Conservation (phyloP, 2,797 vertebrate species). For the Manis javanica region DNA sequence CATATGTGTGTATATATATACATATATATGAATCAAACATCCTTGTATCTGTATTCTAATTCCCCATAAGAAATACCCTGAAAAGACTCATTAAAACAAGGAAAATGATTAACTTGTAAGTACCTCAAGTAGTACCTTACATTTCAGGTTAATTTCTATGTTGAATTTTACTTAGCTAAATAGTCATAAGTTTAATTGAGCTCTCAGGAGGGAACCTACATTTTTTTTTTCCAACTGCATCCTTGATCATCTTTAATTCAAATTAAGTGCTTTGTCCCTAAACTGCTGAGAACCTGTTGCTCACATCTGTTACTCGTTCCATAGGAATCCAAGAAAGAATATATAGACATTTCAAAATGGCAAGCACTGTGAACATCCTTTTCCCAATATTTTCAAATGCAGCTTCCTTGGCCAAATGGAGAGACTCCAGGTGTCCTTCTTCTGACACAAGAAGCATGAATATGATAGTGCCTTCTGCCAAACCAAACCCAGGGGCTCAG, state of each 20-base stretch:
- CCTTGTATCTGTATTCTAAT: not conserved
- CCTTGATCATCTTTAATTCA: not conserved
- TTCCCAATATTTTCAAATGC: not conserved
- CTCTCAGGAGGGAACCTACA: not conserved
- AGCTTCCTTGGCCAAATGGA: not conserved
- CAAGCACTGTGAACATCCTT: not conserved
- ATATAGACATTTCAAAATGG: not conserved
- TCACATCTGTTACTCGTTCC: not conserved
- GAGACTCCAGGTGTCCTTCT: not conserved
- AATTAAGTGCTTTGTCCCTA: not conserved
- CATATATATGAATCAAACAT: not conserved
- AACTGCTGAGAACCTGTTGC: not conserved
- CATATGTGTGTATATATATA: rapidly evolving
- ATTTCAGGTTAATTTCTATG: not conserved
- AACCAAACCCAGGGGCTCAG: not conserved
- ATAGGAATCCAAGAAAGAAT: not conserved
- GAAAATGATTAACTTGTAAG: not conserved
- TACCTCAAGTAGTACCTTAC: not conserved
- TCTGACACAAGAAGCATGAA: no score
- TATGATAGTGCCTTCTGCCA: rapidly evolving
- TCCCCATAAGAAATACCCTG: not conserved
- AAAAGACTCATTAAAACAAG: not conserved
- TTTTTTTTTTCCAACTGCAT: not conserved
- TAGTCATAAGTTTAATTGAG: not conserved
- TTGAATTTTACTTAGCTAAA: constrained; percentile 39